A percentile compares a stretch with the other conserved stretches of the same genome.
phyloP scores from a whole-genome alignment of 2,113 vertebrate species.

The Penelope pileata region DNA sequence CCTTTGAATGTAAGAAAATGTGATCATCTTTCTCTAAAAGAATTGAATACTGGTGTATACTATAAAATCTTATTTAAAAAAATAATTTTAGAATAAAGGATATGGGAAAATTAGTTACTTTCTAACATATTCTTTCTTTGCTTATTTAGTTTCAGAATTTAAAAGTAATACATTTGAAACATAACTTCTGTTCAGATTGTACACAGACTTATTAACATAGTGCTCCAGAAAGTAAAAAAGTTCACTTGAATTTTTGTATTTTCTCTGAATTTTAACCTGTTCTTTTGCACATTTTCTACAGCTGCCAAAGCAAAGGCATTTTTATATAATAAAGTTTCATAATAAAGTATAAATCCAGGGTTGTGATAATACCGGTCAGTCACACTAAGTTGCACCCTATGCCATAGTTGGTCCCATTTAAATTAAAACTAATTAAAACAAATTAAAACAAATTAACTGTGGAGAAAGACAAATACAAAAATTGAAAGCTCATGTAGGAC shows the following conservation, averaged over 20 bases:
- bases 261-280: not conserved
- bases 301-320: not conserved
- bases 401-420: not conserved
- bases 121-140: not conserved
- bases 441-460: not conserved
- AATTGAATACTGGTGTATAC: not conserved
- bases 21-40: not conserved
- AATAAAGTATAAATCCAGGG: not conserved
- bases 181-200: not conserved
- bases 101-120: not conserved
- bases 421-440: too few relatives aligned
- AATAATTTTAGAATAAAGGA: not conserved
- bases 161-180: not conserved
- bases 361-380: not conserved
- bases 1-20: not conserved
- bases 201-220: not conserved
- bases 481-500: too few relatives aligned
- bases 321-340: too few relatives aligned
- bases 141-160: not conserved
- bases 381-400: not conserved
- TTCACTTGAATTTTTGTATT: not conserved
- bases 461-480: not conserved
- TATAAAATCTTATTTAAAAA: not conserved
- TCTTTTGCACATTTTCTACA: not conserved
- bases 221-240: not conserved